A percentile compares a stretch with the other conserved stretches of the same genome.
Evolutionary conservation across 2,888 invertebrate genomes (phyloP).

Genomic region (Dynastes tityus): DNA sequence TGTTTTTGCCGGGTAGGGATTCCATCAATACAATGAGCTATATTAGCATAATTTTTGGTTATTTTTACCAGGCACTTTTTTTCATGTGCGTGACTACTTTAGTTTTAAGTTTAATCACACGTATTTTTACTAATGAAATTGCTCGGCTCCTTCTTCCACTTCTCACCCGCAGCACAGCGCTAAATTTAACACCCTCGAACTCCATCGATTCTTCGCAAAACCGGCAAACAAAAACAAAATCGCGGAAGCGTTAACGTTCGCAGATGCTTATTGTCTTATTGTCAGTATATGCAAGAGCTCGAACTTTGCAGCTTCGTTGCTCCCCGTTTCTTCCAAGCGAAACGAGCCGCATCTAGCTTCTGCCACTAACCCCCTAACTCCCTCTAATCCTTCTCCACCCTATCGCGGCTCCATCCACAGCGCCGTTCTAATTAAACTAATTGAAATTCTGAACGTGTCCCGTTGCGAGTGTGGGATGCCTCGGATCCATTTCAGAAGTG

Average conservation of each 20-base stretch:
- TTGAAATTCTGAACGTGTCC: conserved; percentile 38
- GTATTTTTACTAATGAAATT: not conserved
- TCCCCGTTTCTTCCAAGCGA: not conserved
- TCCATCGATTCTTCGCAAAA: not conserved
- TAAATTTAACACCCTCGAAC: not conserved
- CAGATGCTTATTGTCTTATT: conserved; percentile 16
- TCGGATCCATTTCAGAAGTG: not conserved
- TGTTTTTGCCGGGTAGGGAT: no score
- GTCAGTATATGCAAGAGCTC: conserved; percentile 1
- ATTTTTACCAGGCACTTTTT: no score
- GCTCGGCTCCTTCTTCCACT: no score
- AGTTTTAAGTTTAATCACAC: not conserved
- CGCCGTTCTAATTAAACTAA: conserved; percentile 39
- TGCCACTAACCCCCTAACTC: not conserved
- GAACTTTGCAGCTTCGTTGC: conserved; percentile 11
- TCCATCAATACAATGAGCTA: no score
- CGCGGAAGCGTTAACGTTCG: not conserved
- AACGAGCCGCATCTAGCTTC: no score
- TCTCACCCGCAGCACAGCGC: no score
- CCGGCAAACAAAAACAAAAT: not conserved
- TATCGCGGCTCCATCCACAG: not conserved
- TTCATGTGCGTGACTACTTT: no score
- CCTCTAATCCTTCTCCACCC: not conserved
- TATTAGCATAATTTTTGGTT: no score
- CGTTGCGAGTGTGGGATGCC: conserved; percentile 5